Percentiles rank a stretch among this genome's conserved stretches.
phyloP scores from a whole-genome alignment of 1,140 invertebrate species.

The Aphelinus atriplicis region DNA sequence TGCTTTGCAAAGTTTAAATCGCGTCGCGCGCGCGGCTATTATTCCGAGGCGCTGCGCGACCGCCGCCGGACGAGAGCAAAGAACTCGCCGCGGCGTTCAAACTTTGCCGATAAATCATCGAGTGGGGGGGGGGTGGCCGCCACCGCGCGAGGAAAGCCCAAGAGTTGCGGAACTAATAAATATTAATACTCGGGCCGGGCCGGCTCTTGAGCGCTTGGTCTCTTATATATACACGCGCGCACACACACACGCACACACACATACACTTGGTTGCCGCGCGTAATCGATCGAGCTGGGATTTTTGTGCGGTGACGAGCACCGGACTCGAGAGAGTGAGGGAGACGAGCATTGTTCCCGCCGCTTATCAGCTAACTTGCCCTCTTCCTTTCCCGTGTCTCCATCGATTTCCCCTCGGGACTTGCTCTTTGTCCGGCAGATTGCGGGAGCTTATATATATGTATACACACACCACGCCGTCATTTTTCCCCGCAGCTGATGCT shows the following conservation, averaged over 20 bases:
- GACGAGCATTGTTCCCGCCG: conserved; percentile 25
- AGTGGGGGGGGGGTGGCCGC: conserved; percentile 8
- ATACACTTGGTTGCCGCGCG: conserved; percentile 39
- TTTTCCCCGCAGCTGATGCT: neutral
- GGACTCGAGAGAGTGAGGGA: neutral
- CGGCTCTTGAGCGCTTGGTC: neutral
- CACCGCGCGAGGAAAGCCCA: conserved; percentile 25
- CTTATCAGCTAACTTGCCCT: neutral
- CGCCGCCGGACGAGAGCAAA: neutral
- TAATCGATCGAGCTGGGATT: conserved; percentile 28
- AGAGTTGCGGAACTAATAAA: conserved; percentile 45
- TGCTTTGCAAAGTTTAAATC: conserved; percentile 40
- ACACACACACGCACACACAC: neutral
- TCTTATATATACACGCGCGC: conserved; percentile 1
- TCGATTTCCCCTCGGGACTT: neutral
- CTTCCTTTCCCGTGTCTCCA: conserved; percentile 2
- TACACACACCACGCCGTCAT: neutral
- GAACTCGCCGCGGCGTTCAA: conserved; percentile 10
- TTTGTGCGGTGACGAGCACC: conserved; percentile 7
- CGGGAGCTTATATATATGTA: neutral
- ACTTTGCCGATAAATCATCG: conserved; percentile 39
- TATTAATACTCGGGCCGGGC: conserved; percentile 38
- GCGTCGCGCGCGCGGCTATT: conserved; percentile 21
- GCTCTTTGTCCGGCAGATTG: too few species aligned
- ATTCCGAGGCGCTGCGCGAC: conserved; percentile 27